Conservation (phyloP, 30 jellyfish, hydroid and myxozoan species). For the Calvadosia cruxmelitensis region DNA sequence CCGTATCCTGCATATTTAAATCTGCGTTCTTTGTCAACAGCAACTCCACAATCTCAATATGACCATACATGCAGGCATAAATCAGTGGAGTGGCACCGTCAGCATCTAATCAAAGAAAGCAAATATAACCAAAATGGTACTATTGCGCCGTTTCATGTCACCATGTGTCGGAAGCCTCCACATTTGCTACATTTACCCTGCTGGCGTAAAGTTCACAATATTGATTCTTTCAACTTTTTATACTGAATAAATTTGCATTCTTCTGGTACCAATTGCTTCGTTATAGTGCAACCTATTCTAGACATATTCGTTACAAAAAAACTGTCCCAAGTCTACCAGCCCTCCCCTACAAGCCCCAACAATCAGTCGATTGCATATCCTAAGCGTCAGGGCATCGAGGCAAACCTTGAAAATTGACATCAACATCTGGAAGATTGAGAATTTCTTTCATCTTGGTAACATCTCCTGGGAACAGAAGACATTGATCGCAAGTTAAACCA, state of each 20-base stretch:
- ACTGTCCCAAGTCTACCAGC: neutral
- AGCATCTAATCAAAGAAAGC: slow-evolving; percentile 23
- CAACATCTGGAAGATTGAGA: slow-evolving; percentile 21
- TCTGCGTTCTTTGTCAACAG: slow-evolving; percentile 67
- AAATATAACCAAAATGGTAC: no score
- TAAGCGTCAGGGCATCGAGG: neutral
- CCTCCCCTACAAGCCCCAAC: neutral
- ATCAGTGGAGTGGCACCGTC: slow-evolving; percentile 98
- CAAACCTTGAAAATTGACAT: slow-evolving; percentile 57
- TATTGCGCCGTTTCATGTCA: no score
- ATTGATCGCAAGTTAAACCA: no score
- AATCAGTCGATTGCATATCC: neutral
- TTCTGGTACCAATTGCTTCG: no score
- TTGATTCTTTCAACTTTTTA: no score
- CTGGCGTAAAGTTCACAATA: neutral
- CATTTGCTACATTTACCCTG: no score
- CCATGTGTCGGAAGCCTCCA: no score
- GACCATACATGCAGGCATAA: slow-evolving; percentile 82
- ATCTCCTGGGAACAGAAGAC: slow-evolving; percentile 43
- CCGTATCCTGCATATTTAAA: slow-evolving; percentile 60
- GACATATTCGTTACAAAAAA: no score
- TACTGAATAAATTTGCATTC: no score
- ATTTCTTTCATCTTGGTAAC: slow-evolving; percentile 30
- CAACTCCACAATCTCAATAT: slow-evolving; percentile 45
- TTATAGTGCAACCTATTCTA: no score